Evolutionary conservation across 2,797 vertebrate genomes (phyloP).

Genomic region (Ptychobarbus kaznakovi): DNA sequence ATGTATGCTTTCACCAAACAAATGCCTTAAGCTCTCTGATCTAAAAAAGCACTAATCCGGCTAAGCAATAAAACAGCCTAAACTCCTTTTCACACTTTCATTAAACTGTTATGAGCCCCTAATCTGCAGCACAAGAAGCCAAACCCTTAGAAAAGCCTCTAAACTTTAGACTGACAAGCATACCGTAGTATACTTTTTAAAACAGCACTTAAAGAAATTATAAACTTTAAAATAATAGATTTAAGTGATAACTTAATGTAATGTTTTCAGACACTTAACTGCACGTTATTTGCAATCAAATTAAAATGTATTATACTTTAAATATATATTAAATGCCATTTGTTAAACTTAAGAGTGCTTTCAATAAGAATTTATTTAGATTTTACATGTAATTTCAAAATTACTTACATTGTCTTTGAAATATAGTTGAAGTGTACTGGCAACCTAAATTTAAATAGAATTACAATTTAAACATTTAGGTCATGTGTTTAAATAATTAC

Average conservation of each 20-base stretch:
- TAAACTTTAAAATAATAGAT: neutral
- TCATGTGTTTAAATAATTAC: neutral
- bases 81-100: slow-evolving; percentile 70
- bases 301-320: neutral
- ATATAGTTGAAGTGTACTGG: neutral
- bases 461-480: neutral
- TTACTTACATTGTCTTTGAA: neutral
- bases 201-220: neutral
- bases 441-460: neutral
- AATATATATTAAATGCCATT: neutral
- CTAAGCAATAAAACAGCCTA: slow-evolving; percentile 62
- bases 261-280: neutral
- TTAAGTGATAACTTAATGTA: neutral
- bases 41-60: slow-evolving; percentile 53
- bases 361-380: neutral
- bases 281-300: neutral
- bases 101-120: slow-evolving; percentile 69
- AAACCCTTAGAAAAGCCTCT: slow-evolving; percentile 27
- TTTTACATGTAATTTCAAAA: neutral
- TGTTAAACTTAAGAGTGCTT: neutral
- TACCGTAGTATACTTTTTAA: neutral
- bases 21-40: slow-evolving; percentile 50
- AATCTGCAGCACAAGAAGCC: slow-evolving; percentile 63
- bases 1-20: neutral
- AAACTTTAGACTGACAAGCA: neutral